A percentile compares a stretch with the other conserved stretches of the same genome.
These are phyloP conservation scores for Taenaris catops DNA, from an alignment of 2,888 invertebrate genomes.

Conservation along the genomic window DNA sequence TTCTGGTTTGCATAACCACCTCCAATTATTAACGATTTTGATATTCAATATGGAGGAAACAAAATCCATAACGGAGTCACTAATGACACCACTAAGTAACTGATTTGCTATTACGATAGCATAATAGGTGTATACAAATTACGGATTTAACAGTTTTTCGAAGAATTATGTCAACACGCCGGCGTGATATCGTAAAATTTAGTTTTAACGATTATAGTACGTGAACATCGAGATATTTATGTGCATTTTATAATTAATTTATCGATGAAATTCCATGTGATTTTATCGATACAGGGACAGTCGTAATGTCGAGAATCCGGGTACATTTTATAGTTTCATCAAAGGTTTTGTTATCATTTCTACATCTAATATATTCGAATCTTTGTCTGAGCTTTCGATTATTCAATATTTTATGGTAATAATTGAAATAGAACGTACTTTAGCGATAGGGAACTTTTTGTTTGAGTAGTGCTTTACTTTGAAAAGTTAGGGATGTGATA, in stretches of 20 bases:
- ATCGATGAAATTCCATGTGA: conserved; percentile 11
- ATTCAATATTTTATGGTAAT: no score
- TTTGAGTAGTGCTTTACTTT: no score
- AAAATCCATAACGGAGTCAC: conserved; percentile 4
- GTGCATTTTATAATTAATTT: conserved; percentile 11
- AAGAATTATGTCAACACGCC: conserved; percentile 9
- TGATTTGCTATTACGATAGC: conserved; percentile 6
- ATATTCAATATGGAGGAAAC: conserved; percentile 1
- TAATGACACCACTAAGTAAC: conserved; percentile 6
- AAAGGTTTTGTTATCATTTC: conserved; percentile 1
- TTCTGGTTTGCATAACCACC: no score
- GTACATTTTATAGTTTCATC: conserved; percentile 5
- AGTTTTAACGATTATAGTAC: conserved; percentile 9
- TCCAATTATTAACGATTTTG: no score
- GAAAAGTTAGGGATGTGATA: no score
- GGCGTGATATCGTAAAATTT: conserved; percentile 6
- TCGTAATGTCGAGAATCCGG: conserved; percentile 10
- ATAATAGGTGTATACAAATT: conserved; percentile 12
- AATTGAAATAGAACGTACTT: no score
- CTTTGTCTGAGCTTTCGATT: no score
- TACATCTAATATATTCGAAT: not conserved
- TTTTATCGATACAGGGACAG: conserved; percentile 8
- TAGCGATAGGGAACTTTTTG: no score
- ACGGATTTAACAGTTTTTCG: conserved; percentile 7
- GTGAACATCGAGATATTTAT: conserved; percentile 2